phyloP scores from a whole-genome alignment of 2,888 invertebrate genomes.

The Asteroscopus sphinx region DNA sequence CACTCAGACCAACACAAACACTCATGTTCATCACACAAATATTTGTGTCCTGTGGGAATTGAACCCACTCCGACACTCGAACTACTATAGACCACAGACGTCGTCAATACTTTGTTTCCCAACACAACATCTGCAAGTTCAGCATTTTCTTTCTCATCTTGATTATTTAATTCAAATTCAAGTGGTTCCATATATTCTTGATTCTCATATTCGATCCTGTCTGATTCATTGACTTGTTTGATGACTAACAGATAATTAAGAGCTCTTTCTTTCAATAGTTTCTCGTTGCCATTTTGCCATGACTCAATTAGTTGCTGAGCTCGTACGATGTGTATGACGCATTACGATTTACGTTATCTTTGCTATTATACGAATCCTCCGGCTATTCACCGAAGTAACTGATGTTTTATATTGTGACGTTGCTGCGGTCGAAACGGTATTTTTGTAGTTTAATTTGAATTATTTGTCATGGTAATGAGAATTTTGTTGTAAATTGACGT shows the following conservation, averaged over 20 bases:
- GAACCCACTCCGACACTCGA: no score
- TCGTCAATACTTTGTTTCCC: no score
- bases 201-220: conserved; percentile 11
- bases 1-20: no score
- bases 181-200: conserved; percentile 10
- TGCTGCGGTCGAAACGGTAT: conserved; percentile 33
- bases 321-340: conserved; percentile 43
- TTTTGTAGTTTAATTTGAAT: background rate
- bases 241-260: conserved; percentile 37
- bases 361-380: conserved; percentile 26
- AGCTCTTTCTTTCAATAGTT: conserved; percentile 30
- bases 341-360: conserved; percentile 14
- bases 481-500: conserved; percentile 15
- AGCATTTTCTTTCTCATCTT: no score
- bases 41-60: no score
- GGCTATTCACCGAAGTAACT: conserved; percentile 34
- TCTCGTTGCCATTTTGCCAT: conserved; percentile 36
- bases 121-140: no score
- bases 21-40: no score
- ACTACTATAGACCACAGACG: no score
- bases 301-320: conserved; percentile 42
- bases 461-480: conserved; percentile 13
- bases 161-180: background rate
- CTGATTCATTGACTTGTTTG: conserved; percentile 32
- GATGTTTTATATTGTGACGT: conserved; percentile 39